phyloP scores from a whole-genome alignment of 1,140 invertebrate species.

The Drosophila willistoni region DNA sequence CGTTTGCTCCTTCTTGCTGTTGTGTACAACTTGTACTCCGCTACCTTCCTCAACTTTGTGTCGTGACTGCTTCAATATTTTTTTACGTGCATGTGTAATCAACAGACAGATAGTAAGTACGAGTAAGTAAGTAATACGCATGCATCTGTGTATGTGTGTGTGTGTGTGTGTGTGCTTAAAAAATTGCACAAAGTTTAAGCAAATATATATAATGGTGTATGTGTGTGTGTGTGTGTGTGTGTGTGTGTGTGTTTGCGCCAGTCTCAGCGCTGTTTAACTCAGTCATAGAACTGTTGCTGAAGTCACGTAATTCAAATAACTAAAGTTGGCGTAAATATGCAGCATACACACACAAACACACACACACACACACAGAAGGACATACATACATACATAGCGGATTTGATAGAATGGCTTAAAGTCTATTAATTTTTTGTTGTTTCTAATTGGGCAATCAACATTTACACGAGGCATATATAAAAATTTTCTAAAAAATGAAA shows the following conservation, averaged over 20 bases:
- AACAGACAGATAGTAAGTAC: slow-evolving; percentile 62
- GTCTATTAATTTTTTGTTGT: slow-evolving; percentile 45
- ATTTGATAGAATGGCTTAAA: slow-evolving; percentile 56
- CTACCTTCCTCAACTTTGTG: slow-evolving; percentile 17
- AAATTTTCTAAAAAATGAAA: too few species aligned
- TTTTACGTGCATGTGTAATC: slow-evolving; percentile 76
- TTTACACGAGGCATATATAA: not conserved
- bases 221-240: slow-evolving; percentile 24
- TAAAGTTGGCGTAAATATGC: slow-evolving; percentile 81
- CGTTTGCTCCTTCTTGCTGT: not conserved
- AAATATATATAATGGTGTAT: slow-evolving; percentile 21
- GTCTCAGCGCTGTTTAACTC: slow-evolving; percentile 53
- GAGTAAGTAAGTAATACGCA: slow-evolving; percentile 65
- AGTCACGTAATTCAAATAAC: slow-evolving; percentile 81
- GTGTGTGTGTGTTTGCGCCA: slow-evolving; percentile 28
- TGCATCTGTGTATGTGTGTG: slow-evolving; percentile 38
- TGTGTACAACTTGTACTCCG: not conserved
- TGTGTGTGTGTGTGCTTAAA: slow-evolving; percentile 58
- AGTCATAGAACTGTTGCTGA: slow-evolving; percentile 78
- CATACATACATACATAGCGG: slow-evolving; percentile 26
- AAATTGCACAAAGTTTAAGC: slow-evolving; percentile 60
- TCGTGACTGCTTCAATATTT: slow-evolving; percentile 51
- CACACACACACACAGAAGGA: not conserved
- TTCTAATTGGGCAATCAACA: slow-evolving; percentile 4
- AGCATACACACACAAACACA: slow-evolving; percentile 49